Conservation (phyloP, 2,113 vertebrate genomes). For the Nerophis lumbriciformis region DNA sequence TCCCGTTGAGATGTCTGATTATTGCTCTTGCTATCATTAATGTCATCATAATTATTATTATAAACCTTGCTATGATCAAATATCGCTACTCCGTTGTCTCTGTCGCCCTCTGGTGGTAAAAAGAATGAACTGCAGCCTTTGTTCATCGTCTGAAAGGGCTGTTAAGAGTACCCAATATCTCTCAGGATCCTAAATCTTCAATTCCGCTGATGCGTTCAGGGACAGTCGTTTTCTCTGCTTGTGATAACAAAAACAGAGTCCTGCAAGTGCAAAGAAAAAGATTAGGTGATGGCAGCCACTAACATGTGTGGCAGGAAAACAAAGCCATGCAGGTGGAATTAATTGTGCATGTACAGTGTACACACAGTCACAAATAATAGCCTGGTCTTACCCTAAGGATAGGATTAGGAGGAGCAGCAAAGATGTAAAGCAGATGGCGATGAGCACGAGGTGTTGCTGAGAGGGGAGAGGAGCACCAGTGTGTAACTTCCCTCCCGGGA, state of each 20-base stretch:
- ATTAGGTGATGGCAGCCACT: not conserved
- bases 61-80: too few relatives aligned
- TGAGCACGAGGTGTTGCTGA: slow-evolving; percentile 29
- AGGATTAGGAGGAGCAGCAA: slow-evolving; percentile 60
- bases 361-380: slow-evolving; percentile 13
- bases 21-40: too few relatives aligned
- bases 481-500: slow-evolving; percentile 53
- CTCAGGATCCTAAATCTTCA: slow-evolving; percentile 12
- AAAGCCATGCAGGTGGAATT: not conserved
- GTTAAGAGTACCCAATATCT: slow-evolving; percentile 18
- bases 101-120: slow-evolving; percentile 54
- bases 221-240: not conserved
- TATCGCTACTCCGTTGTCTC: not conserved
- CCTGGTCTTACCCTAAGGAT: slow-evolving; percentile 58
- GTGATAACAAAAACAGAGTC: slow-evolving; percentile 36
- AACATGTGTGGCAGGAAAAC: not conserved
- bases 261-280: slow-evolving; percentile 37
- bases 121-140: not conserved
- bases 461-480: not conserved
- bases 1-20: too few relatives aligned
- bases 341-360: not conserved
- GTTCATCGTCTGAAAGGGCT: slow-evolving; percentile 7
- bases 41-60: too few relatives aligned
- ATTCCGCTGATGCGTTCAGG: slow-evolving; percentile 6
- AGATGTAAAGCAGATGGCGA: slow-evolving; percentile 53